Conservation (phyloP, 2,888 invertebrate species). For the Drosophila phalerata region DNA sequence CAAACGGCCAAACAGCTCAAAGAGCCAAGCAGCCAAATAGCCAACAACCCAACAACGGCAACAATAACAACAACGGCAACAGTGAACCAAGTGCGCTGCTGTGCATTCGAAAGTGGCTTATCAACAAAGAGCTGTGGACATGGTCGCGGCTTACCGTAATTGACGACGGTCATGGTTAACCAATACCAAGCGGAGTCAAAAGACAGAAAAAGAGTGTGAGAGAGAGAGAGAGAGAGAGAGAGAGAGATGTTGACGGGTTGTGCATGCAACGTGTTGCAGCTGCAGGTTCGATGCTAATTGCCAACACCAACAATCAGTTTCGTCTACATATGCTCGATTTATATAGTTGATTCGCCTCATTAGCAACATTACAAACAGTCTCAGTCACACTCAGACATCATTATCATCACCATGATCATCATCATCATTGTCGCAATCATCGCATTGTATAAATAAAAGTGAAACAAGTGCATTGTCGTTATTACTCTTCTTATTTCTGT, state of each 20-base stretch:
- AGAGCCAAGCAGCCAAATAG: constrained; percentile 38
- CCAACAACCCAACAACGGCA: constrained; percentile 31
- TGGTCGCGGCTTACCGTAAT: constrained; percentile 71
- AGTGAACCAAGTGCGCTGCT: constrained; percentile 50
- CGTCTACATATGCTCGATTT: constrained; percentile 62
- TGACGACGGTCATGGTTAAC: constrained; percentile 62
- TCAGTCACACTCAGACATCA: constrained; percentile 25
- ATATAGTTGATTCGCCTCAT: constrained; percentile 62
- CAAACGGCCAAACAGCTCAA: constrained; percentile 48
- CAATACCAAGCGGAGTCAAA: constrained; percentile 12
- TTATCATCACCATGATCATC: constrained; percentile 22
- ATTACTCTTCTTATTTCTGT: constrained; percentile 36
- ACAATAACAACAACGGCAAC: constrained; percentile 30
- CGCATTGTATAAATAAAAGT: constrained; percentile 54
- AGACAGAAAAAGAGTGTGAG: not conserved
- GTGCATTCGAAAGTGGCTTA: constrained; percentile 75
- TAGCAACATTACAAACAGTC: constrained; percentile 51
- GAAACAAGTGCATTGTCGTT: constrained; percentile 57
- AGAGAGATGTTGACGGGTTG: not conserved
- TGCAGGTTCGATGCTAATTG: constrained; percentile 71
- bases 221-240: not conserved
- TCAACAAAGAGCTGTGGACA: constrained; percentile 68
- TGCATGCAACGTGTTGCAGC: constrained; percentile 24
- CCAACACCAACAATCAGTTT: constrained; percentile 56
- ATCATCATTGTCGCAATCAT: constrained; percentile 12